These are phyloP conservation scores for Toxonevra muliebris DNA, from an alignment of 2,888 invertebrate species.

Conservation along the genomic window DNA sequence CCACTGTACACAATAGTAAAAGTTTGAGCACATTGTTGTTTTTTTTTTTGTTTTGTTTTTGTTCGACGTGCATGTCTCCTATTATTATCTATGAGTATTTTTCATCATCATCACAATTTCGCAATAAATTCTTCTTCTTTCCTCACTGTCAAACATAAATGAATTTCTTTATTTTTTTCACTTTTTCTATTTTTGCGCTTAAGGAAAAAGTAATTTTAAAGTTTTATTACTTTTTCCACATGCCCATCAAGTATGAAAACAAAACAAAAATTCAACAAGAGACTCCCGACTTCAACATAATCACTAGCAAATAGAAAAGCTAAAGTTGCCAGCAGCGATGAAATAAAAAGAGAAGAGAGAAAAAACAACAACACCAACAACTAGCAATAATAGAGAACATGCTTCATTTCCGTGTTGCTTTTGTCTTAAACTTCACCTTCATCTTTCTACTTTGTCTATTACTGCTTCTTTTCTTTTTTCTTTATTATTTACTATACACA, in stretches of 20 bases:
- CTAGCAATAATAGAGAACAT: not conserved
- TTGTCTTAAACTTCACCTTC: constrained; percentile 14
- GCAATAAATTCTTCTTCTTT: constrained; percentile 23
- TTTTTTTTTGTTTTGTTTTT: not conserved
- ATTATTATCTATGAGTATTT: no score
- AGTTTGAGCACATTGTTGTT: not conserved
- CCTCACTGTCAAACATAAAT: constrained; percentile 37
- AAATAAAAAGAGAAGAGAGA: not conserved
- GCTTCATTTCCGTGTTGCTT: constrained; percentile 25
- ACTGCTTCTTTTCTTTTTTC: no score
- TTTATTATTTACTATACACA: no score
- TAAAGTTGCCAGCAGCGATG: not conserved
- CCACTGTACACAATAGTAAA: not conserved
- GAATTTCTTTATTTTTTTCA: constrained; percentile 34
- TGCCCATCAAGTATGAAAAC: constrained; percentile 15
- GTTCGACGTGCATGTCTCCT: no score
- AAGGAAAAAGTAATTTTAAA: constrained; percentile 46
- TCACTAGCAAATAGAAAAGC: no score
- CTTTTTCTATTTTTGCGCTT: constrained; percentile 20
- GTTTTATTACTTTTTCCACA: constrained; percentile 47
- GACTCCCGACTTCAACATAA: no score
- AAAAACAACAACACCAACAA: not conserved
- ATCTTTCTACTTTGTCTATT: not conserved
- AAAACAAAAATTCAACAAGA: no score
- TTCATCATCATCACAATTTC: constrained; percentile 17